A percentile compares a stretch with the other conserved stretches of the same genome.
Evolutionary conservation across 2,888 invertebrate species (phyloP).

Genomic region (Pteria penguin): DNA sequence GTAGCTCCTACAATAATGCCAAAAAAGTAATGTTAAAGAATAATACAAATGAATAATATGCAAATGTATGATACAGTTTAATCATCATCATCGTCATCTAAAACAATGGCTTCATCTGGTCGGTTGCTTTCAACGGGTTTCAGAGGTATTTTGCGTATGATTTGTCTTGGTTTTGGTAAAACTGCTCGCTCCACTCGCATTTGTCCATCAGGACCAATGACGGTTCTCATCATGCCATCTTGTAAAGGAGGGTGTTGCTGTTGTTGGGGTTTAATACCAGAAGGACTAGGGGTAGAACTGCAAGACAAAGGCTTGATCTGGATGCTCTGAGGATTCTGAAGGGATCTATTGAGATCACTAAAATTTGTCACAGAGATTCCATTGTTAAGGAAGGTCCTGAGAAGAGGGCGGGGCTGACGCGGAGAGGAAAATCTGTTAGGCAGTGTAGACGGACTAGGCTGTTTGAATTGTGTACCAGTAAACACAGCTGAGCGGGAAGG

Average conservation of each 20-base stretch:
- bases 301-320: background rate
- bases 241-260: no score
- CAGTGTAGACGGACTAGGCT: background rate
- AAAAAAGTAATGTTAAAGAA: no score
- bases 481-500: background rate
- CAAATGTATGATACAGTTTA: no score
- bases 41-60: no score
- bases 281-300: background rate
- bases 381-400: background rate
- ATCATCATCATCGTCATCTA: no score
- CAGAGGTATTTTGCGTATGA: background rate
- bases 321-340: background rate
- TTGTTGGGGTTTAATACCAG: background rate
- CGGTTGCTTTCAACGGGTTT: constrained; percentile 6
- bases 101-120: constrained; percentile 22
- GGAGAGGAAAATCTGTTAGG: background rate
- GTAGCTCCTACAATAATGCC: no score
- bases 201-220: background rate
- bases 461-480: background rate
- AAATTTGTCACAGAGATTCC: background rate
- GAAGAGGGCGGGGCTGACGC: background rate
- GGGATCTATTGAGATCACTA: background rate
- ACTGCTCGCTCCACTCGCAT: background rate
- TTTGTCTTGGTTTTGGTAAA: background rate
- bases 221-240: background rate